Evolutionary conservation across 2,888 invertebrate genomes (phyloP), one percentile per base, ranked within the genome.

Genomic region (Euproctis similis): DNA sequence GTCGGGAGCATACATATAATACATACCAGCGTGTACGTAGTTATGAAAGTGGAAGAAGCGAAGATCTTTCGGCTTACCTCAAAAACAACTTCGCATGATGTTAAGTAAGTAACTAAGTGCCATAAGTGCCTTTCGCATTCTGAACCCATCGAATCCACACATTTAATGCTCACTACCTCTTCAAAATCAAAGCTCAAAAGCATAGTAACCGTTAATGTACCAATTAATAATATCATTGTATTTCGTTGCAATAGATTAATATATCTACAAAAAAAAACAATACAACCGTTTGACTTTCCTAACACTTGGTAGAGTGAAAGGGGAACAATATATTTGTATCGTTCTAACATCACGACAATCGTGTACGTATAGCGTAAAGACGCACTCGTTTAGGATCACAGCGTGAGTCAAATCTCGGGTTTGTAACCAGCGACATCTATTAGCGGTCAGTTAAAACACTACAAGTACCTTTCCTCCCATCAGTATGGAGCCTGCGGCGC

Each of bases 381-480:
- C 42, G 43, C 49, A 56, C 56, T 59, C 56, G 44, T 50, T 47
- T 46, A 34, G 34, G 39, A 42, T 39, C 44, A 46, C 31, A 45
- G 31, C 42, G 33, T 46, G 36, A 39, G 37, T 39, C 45, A 49
- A 53, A 62, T 59, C 50, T 48, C 55, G 46, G n/a, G 36, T 28
- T 42, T 26, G 29, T 34, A 47, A 53, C 54, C 51, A 49, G 50
- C 57, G 58, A 52, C 46, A 54, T 64, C 59, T 56, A 46, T 46
- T 53, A 53, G 53, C 46, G 36, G 44, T 47, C 52, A 50, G 41
- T 49, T 47, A 52, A 49, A 52, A 48, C 34, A 42, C 33, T 42
- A 34, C 31, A 36, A 45, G 36, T 66, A 62, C 52, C 59, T 39
- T 46, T 49, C 34, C 24, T 43, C 38, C 31, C 28, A 31, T 42